These are phyloP conservation scores for Palythoa grandis DNA, from an alignment of 92 coral and sea anemone species.

Conservation along the genomic window DNA sequence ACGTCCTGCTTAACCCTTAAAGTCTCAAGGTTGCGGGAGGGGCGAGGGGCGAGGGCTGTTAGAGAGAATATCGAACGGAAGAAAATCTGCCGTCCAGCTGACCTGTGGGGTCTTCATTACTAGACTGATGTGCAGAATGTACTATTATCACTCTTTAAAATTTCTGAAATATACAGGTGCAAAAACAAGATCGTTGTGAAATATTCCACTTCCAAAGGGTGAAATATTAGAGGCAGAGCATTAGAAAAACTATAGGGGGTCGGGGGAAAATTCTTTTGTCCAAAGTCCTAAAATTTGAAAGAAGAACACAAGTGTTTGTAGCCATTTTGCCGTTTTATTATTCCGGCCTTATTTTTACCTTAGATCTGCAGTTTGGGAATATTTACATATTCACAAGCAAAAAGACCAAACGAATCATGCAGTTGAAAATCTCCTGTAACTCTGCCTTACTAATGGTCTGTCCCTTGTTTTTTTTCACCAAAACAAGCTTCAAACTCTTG, in stretches of 20 bases:
- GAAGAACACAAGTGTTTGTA: too few species aligned
- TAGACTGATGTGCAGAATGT: not conserved
- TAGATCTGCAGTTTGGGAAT: not conserved
- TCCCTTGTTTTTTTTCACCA: conserved; percentile 9
- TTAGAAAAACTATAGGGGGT: too few species aligned
- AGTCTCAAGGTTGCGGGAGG: too few species aligned
- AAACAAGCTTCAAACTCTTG: conserved; percentile 11
- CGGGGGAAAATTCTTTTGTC: too few species aligned
- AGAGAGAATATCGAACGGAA: not conserved
- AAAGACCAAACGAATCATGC: not conserved
- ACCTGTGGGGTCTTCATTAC: not conserved
- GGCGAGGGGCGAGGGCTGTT: too few species aligned
- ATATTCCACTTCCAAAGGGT: not conserved
- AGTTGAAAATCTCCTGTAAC: not conserved
- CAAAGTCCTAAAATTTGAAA: not conserved
- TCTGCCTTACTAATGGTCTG: too few species aligned
- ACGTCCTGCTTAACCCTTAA: too few species aligned
- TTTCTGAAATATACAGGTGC: not conserved
- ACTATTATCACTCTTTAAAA: not conserved
- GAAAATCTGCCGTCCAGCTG: not conserved
- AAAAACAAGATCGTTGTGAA: not conserved
- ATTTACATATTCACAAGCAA: not conserved
- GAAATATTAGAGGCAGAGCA: too few species aligned
- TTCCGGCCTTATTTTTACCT: not conserved
- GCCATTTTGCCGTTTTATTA: not conserved